Percentiles rank a stretch among this genome's conserved stretches.
Conservation (phyloP, 1,140 invertebrate genomes). For the Penaeus japonicus region DNA sequence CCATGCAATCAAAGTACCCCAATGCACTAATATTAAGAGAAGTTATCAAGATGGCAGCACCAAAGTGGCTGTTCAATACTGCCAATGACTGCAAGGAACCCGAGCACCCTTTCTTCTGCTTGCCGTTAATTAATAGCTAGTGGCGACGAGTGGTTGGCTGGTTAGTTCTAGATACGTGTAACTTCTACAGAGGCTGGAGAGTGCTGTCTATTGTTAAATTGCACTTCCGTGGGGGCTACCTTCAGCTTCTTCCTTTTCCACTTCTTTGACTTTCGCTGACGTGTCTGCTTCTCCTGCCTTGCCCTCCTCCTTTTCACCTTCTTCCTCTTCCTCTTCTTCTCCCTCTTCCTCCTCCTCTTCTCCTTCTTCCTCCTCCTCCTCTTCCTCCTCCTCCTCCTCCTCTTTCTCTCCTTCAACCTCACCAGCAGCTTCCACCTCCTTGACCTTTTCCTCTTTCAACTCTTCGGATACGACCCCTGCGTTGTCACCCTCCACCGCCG, state of each 20-base stretch:
- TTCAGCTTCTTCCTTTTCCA: constrained; percentile 8
- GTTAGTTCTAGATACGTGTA: too few relatives aligned
- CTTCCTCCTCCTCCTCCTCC: background rate
- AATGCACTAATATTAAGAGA: too few relatives aligned
- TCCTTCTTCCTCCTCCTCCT: background rate
- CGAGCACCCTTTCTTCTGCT: too few relatives aligned
- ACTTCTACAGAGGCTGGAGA: background rate
- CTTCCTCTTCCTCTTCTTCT: background rate
- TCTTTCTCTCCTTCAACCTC: background rate
- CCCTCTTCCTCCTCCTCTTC: background rate
- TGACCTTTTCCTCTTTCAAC: background rate
- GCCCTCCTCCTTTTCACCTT: background rate
- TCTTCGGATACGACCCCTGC: background rate
- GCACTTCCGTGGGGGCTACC: background rate
- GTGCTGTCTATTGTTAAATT: background rate
- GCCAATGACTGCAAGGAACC: too few relatives aligned
- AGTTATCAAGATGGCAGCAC: too few relatives aligned
- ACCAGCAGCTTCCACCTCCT: background rate
- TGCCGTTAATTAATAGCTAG: too few relatives aligned
- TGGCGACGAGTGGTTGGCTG: too few relatives aligned
- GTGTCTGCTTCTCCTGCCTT: background rate
- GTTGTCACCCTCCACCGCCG: background rate
- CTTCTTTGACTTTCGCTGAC: background rate
- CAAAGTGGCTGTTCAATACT: too few relatives aligned
- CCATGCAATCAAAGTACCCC: too few relatives aligned